Evolutionary conservation across 2,888 invertebrate genomes (phyloP).

Genomic region (Corythucha ciliata): DNA sequence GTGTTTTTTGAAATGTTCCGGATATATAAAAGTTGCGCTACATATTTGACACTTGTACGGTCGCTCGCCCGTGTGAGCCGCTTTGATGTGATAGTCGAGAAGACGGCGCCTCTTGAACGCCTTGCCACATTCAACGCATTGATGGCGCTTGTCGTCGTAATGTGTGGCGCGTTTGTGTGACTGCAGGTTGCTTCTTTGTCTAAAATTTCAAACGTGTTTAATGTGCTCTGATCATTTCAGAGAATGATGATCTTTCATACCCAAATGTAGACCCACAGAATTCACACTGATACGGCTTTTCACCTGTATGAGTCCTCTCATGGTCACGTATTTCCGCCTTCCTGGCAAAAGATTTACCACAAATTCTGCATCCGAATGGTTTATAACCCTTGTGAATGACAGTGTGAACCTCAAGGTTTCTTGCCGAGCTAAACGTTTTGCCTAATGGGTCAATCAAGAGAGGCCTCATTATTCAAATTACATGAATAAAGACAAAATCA

Average conservation of each 20-base stretch:
- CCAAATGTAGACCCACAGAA: conserved; percentile 65
- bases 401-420: conserved; percentile 67
- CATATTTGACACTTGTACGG: conserved; percentile 65
- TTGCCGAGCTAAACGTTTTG: conserved; percentile 66
- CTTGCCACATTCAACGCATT: conserved; percentile 61
- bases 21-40: conserved; percentile 69
- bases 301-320: conserved; percentile 70
- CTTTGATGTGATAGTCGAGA: conserved; percentile 71
- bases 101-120: conserved; percentile 63
- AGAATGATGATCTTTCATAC: no score
- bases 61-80: conserved; percentile 69
- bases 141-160: conserved; percentile 62
- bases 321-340: conserved; percentile 72
- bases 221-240: no score
- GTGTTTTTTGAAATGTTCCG: conserved; percentile 74
- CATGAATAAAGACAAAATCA: conserved; percentile 8
- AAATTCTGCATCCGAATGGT: conserved; percentile 59
- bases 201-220: conserved; percentile 38
- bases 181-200: conserved; percentile 71
- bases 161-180: conserved; percentile 72
- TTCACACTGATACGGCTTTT: conserved; percentile 69
- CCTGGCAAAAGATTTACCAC: conserved; percentile 65
- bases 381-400: conserved; percentile 68
- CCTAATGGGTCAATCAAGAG: conserved; percentile 41
- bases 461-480: background rate